Percentiles rank a stretch among this genome's conserved stretches.
Conservation (phyloP, 2,113 vertebrate genomes). For the Globicephala melas region DNA sequence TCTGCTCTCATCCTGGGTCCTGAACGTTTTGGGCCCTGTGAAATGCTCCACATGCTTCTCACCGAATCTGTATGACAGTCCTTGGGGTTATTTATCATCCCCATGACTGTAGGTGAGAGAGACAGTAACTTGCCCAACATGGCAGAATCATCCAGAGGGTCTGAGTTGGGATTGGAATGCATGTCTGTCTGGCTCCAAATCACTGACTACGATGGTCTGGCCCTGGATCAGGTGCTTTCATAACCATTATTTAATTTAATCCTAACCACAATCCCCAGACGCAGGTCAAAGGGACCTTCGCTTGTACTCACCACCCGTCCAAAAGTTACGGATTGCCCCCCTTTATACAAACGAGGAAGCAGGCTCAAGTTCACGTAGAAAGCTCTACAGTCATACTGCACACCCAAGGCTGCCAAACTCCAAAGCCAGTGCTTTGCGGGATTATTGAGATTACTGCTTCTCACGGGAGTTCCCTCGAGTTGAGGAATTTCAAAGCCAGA, state of each 20-base stretch:
- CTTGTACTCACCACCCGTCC: no score
- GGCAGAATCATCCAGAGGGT: background rate
- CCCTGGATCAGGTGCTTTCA: background rate
- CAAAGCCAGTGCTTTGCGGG: background rate
- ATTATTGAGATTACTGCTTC: background rate
- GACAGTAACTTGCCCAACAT: background rate
- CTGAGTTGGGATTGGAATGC: background rate
- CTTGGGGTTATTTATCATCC: background rate
- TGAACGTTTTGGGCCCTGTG: background rate
- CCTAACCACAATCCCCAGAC: background rate
- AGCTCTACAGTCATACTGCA: background rate
- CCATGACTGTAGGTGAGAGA: background rate
- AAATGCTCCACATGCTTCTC: background rate
- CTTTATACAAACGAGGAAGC: background rate
- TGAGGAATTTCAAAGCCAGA: background rate
- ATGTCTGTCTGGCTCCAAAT: background rate
- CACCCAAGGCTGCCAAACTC: background rate
- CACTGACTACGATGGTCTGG: background rate
- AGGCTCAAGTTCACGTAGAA: background rate
- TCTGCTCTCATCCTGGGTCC: background rate
- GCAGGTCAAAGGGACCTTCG: background rate
- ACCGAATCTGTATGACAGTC: background rate
- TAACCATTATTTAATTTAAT: background rate
- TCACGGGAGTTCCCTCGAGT: background rate
- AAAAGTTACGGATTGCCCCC: background rate